Base-by-base conservation (phyloP, 2,888 invertebrate genomes). In the Deilephila elpenor region DNA sequence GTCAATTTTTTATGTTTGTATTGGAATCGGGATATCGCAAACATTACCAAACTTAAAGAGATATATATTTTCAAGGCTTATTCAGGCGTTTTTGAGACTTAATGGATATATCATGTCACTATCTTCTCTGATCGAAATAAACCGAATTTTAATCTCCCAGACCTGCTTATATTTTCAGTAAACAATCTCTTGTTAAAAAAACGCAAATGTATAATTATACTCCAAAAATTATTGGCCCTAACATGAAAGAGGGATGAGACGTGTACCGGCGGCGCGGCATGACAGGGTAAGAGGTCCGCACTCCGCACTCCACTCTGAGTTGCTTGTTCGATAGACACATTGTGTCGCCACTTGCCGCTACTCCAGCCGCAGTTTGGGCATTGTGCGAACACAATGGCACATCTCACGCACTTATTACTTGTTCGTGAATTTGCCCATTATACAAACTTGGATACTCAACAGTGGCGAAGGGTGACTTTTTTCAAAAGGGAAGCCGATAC, bases 381-480 rank as follows among this genome's bases (percentile, higher is more conserved):
- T 64, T 64, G 64, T 64, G 44, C 64, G 44, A 64, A 44, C 64
- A 64, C 64, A 62, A 62, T 62, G 32, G 7, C 62, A 62, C 32
- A 29, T 37, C 62, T 62, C 34, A 64, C 44, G 37, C 20, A 62
- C 62, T 62, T 60, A 29, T 19, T 32, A 32, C 61, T 64, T 64
- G 64, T 44, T 64, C 25, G 37, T 64, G 20, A 64, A 64, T 20
- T 64, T 64, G 11, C 14, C 64, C 64, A 64, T 64, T 64, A 64
- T 44, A 44, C 34, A 11, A 64, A 64, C 44, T 64, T 64, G 11
- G 37, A 20, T 14, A 20, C 44, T 64, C 37, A 64, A 20, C 44
- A n/a, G n/a, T n/a, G n/a, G n/a, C n/a, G n/a, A n/a, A n/a, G n/a
- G n/a, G n/a, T n/a, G n/a, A n/a, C n/a, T n/a, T n/a, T n/a, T n/a